Evolutionary conservation across 2,797 vertebrate species (phyloP).

Genomic region (Sorex maritimensis): DNA sequence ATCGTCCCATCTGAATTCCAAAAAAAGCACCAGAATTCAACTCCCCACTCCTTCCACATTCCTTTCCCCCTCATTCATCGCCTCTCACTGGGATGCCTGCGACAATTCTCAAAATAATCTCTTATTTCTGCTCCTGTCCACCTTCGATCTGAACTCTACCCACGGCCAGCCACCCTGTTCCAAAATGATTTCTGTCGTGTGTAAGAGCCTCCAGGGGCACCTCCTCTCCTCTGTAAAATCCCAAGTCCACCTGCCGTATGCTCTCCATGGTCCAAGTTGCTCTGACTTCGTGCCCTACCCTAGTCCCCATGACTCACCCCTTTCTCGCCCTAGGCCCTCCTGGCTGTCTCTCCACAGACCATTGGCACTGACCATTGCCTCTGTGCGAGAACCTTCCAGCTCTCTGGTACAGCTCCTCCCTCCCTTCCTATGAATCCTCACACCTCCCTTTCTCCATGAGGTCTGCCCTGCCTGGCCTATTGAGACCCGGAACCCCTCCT

Average conservation of each 20-base stretch:
- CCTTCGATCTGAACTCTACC: background rate
- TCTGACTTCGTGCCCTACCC: background rate
- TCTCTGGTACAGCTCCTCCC: fast-evolving
- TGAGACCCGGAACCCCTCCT: background rate
- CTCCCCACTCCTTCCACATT: background rate
- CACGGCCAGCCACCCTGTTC: background rate
- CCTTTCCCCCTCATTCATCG: background rate
- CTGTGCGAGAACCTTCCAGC: background rate
- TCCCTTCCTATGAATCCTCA: background rate
- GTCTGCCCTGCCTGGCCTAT: background rate
- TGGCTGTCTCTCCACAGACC: background rate
- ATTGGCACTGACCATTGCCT: background rate
- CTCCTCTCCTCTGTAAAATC: background rate
- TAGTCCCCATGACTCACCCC: background rate
- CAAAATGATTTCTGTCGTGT: background rate
- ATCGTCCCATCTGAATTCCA: background rate
- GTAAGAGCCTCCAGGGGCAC: background rate
- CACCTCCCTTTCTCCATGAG: background rate
- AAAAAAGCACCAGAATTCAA: background rate
- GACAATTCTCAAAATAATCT: background rate
- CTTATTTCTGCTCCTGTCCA: background rate
- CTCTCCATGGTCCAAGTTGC: background rate
- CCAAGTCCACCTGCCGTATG: background rate
- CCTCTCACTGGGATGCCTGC: background rate
- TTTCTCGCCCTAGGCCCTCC: background rate